A percentile compares a stretch with the other conserved stretches of the same genome.
phyloP scores from a whole-genome alignment of 92 coral and sea anemone genomes.

The Siderastrea radians region DNA sequence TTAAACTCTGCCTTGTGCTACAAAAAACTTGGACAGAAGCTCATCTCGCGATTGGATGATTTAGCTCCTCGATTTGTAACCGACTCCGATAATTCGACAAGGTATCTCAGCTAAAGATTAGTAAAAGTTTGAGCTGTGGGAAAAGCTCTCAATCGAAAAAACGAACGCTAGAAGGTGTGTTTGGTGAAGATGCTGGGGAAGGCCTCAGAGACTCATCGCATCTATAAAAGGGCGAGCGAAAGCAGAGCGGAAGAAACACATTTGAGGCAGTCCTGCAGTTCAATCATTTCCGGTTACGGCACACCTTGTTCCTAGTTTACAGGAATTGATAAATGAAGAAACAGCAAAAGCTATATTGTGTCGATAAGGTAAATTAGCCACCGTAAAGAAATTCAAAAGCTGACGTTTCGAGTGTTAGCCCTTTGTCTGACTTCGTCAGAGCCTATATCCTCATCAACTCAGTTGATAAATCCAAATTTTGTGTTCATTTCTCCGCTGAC shows the following conservation, averaged over 20 bases:
- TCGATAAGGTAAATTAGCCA: too few relatives aligned
- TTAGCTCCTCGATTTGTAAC: conserved; percentile 97
- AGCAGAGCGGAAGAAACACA: conserved; percentile 76
- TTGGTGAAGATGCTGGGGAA: conserved; percentile 89
- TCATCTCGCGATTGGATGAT: conserved; percentile 94
- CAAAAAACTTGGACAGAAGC: conserved; percentile 89
- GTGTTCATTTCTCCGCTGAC: too few relatives aligned
- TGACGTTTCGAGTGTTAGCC: too few relatives aligned
- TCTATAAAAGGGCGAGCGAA: conserved; percentile 65
- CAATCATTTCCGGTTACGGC: too few relatives aligned
- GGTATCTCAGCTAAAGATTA: conserved; percentile 78
- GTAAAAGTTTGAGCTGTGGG: conserved; percentile 61
- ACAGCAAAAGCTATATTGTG: too few relatives aligned
- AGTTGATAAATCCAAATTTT: too few relatives aligned
- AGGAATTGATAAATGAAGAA: too few relatives aligned
- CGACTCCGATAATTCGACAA: conserved; percentile 79
- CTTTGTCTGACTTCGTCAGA: too few relatives aligned
- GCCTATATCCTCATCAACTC: too few relatives aligned
- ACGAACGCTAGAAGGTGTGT: conserved; percentile 97
- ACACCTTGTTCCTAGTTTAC: too few relatives aligned
- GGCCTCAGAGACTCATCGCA: conserved; percentile 55
- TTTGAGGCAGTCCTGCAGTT: too few relatives aligned
- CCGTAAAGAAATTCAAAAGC: too few relatives aligned
- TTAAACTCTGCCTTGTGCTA: conserved; percentile 94
- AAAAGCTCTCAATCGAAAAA: conserved; percentile 86